phyloP scores from a whole-genome alignment of 2,888 invertebrate species.

The Caenorhabditis sp. region DNA sequence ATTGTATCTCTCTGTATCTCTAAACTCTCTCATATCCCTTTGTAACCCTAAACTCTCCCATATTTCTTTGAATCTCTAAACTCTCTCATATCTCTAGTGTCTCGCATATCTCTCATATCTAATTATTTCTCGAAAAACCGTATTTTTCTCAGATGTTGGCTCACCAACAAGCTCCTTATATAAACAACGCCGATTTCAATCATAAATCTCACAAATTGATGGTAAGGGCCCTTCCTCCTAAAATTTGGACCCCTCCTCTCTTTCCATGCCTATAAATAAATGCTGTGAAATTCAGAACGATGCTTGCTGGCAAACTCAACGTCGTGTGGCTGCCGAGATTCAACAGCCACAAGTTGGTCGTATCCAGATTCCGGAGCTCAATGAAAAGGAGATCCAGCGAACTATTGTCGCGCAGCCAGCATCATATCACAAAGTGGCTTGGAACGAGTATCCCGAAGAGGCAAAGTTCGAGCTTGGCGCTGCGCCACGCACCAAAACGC shows the following conservation, averaged over 20 bases:
- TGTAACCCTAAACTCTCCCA: too few species aligned
- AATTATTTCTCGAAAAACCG: too few species aligned
- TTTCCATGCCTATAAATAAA: too few species aligned
- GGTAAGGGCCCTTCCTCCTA: conserved; percentile 11
- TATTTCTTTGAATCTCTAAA: too few species aligned
- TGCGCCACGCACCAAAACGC: conserved; percentile 64
- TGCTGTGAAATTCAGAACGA: too few species aligned
- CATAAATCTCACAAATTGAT: conserved; percentile 21
- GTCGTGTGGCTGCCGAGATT: conserved; percentile 50
- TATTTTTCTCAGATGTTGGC: conserved; percentile 22
- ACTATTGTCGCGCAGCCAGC: conserved; percentile 66
- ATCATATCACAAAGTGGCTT: conserved; percentile 57
- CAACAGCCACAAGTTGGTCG: conserved; percentile 58
- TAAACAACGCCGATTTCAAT: conserved; percentile 31
- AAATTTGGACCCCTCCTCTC: not conserved
- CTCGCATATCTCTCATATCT: too few species aligned
- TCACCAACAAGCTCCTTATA: conserved; percentile 32
- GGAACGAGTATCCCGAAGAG: conserved; percentile 69
- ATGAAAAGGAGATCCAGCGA: conserved; percentile 54
- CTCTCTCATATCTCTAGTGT: too few species aligned
- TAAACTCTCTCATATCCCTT: too few species aligned
- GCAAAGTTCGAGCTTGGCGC: conserved; percentile 43
- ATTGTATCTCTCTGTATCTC: too few species aligned
- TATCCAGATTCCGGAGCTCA: conserved; percentile 55
- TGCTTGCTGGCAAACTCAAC: conserved; percentile 60